Base-by-base conservation (phyloP, 2,113 vertebrate species). In the Falco punctatus region DNA sequence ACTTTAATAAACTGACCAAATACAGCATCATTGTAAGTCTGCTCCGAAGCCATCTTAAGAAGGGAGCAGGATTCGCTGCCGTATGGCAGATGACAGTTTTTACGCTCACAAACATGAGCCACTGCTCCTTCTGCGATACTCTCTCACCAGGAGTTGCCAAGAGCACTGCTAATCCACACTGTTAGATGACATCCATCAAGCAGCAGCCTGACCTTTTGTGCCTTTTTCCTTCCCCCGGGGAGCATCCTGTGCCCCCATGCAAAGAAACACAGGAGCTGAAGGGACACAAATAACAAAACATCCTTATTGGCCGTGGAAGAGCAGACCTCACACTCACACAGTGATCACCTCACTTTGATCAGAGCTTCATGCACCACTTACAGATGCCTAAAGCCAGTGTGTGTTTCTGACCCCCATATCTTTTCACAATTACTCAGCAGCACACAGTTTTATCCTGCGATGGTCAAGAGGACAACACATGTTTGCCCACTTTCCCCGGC, bases 271-370 rank as follows among this genome's bases (percentile, higher is more conserved):
- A 24, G 85, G 57, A 89, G 26, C 71, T 85, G 74, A 81, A 89
- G 86, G 72, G 66, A 72, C 32, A 17, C 27, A 91, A 80, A 83
- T 52, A 80, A 65, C 65, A 85, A 72, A 96, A 87, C 40, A 83
- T 66, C 67, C 46, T 73, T 72, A 78, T 61, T 96, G 88, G 83
- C 81, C 74, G 71, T 0, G 0, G 89, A 89, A 82, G 42, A 86
- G 74, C 55, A 92, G 70, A 44, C 74, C 84, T 35, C 79, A 79
- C 5, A 40, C 86, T 90, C 66, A 52, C 48, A 69, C 52, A 81
- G 52, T 14, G 66, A 87, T 91, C 83, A 65, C 69, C 66, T 69
- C n/a, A 20, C 86, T 95, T 81, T 93, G 94, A 97, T 96, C 96
- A 86, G 72, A 91, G 86, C 75, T 91, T 74, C 74, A 10, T 78